Evolutionary conservation across 2,113 vertebrate species (phyloP).

Genomic region (Athene noctua): DNA sequence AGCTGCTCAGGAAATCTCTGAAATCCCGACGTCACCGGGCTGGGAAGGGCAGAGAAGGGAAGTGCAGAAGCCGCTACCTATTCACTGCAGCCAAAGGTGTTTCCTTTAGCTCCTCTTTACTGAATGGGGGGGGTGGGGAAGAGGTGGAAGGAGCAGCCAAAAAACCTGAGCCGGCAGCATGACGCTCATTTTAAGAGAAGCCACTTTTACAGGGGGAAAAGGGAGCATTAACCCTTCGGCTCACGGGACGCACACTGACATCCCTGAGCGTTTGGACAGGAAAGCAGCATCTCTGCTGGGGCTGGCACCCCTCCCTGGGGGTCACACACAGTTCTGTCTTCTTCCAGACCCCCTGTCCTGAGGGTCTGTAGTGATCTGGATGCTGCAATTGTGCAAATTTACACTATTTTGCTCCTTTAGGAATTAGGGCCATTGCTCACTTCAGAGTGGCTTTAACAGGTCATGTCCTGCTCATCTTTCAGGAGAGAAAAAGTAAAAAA

Average conservation of each 20-base stretch:
- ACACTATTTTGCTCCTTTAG: background rate
- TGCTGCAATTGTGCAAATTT: background rate
- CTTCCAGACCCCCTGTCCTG: background rate
- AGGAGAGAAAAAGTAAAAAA: background rate
- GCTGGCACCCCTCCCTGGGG: background rate
- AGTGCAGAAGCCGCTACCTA: background rate
- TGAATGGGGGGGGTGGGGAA: background rate
- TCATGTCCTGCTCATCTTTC: background rate
- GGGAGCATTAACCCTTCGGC: background rate
- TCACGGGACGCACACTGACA: fast-evolving
- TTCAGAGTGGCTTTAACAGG: background rate
- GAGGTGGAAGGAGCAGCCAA: background rate
- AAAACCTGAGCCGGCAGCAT: background rate
- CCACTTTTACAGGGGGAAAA: background rate
- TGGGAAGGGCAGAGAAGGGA: slow-evolving; percentile 30
- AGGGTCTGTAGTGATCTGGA: background rate
- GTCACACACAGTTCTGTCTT: background rate
- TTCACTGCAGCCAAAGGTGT: slow-evolving; percentile 31
- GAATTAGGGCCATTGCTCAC: background rate
- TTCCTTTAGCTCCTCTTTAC: slow-evolving; percentile 43
- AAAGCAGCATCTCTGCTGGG: background rate
- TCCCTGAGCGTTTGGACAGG: fast-evolving
- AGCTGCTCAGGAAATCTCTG: slow-evolving; percentile 64
- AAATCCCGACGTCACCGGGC: background rate
- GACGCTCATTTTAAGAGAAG: background rate